Conservation (phyloP, 2,113 vertebrate species). For the Phycodurus eques region DNA sequence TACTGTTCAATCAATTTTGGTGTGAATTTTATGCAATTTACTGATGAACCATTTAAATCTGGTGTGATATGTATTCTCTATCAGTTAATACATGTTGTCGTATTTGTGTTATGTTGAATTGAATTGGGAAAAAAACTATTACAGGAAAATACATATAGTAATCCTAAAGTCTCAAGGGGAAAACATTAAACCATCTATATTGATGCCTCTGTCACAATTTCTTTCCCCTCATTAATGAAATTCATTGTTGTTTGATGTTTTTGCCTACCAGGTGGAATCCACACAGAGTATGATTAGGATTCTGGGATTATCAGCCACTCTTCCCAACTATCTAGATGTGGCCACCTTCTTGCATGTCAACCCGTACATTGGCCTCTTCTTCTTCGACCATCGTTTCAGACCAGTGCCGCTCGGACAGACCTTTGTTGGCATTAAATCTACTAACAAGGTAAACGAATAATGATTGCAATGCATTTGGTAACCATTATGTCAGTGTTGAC, state of each 20-base stretch:
- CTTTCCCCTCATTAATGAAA: not conserved
- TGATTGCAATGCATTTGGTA: not conserved
- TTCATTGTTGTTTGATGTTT: not conserved
- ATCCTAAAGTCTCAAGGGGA: no score
- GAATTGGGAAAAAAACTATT: no score
- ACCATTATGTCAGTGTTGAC: not conserved
- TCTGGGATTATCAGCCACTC: constrained; percentile 92
- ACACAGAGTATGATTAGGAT: constrained; percentile 99
- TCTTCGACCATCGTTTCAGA: constrained; percentile 93
- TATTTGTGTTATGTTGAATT: no score
- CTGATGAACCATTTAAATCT: no score
- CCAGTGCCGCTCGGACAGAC: constrained; percentile 94
- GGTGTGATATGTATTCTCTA: no score
- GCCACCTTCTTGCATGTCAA: constrained; percentile 93
- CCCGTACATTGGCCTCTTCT: constrained; percentile 94
- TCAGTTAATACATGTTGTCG: no score
- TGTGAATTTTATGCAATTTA: no score
- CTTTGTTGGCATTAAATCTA: constrained; percentile 91
- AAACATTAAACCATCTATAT: no score
- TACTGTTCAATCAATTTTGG: no score
- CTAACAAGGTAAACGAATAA: constrained; percentile 82
- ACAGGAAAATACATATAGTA: no score
- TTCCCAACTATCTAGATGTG: constrained; percentile 96
- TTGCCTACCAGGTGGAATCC: constrained; percentile 85
- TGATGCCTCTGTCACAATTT: not conserved